Base-by-base conservation (phyloP, 2,888 invertebrate species). In the Sthenelais limicola region DNA sequence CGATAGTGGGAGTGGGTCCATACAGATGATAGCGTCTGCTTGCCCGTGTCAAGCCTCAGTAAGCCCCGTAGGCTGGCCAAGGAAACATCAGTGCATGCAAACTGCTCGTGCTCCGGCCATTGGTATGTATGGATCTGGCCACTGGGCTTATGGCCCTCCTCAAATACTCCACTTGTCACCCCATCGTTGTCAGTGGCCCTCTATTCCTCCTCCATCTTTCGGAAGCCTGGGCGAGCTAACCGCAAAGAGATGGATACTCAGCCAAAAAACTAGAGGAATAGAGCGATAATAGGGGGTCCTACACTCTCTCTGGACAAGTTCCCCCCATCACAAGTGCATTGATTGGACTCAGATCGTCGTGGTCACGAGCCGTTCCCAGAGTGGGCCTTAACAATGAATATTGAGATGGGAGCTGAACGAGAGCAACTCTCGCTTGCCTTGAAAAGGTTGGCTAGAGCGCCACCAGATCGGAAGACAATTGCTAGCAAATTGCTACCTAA, bases 331-430 rank as follows among this genome's bases (percentile, higher is more conserved):
- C n/a, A 56, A 56, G 30, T 56, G 56, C 56, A 56, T 56, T 56
- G 56, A 56, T 56, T 56, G 56, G 32, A 21, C n/a, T n/a, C n/a
- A n/a, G n/a, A n/a, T n/a, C n/a, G n/a, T n/a, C n/a, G n/a, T n/a
- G n/a, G n/a, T 32, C 3, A 1, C 9, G 52, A 52, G 52, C n/a
- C 7, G 52, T 30, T 24, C n/a, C 12, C 28, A 52, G 56, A 56
- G 56, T 56, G 56, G 32, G 30, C 30, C 32, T 33, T 32, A 33
- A 56, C 56, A 56, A 56, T 56, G 56, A 56, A 56, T 56, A 56
- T 56, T 56, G 56, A 56, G 56, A 56, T 56, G 56, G 56, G 33
- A 33, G n/a, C n/a, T n/a, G n/a, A n/a, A n/a, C n/a, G n/a, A n/a
- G n/a, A n/a, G n/a, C n/a, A n/a, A n/a, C n/a, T n/a, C n/a, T n/a